A percentile compares a stretch with the other conserved stretches of the same genome.
These are phyloP conservation scores for Porites rus DNA, from an alignment of 92 coral and sea anemone genomes.

Conservation along the genomic window DNA sequence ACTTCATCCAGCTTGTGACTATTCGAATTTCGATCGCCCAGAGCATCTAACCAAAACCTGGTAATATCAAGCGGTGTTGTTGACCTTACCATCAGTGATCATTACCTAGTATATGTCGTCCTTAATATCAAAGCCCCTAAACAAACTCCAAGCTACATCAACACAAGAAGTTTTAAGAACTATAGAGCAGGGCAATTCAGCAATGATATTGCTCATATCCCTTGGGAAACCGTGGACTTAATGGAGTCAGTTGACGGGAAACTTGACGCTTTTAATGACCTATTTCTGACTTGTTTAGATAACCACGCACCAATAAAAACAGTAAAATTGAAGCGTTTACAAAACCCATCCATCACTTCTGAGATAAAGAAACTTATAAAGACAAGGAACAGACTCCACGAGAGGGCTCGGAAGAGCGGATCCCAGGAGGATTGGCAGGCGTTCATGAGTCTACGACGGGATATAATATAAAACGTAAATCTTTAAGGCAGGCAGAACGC, in stretches of 20 bases:
- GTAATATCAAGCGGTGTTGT: constrained; percentile 40
- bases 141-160: constrained; percentile 3
- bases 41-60: constrained; percentile 20
- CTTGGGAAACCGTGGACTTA: constrained; percentile 1
- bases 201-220: no score
- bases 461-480: no score
- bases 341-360: constrained; percentile 56
- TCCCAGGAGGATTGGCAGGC: no score
- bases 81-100: constrained; percentile 59
- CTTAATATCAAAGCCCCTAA: constrained; percentile 55
- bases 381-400: constrained; percentile 39
- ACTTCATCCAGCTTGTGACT: no score
- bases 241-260: constrained; percentile 47
- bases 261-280: constrained; percentile 41
- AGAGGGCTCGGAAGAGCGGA: constrained; percentile 14
- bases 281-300: constrained; percentile 51
- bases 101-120: constrained; percentile 48
- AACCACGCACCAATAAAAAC: constrained; percentile 55
- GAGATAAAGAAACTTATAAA: constrained; percentile 22
- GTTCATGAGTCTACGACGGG: no score
- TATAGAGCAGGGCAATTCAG: constrained; percentile 26
- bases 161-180: constrained; percentile 25
- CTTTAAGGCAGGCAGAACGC: no score
- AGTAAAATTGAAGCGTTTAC: constrained; percentile 52
- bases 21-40: background rate